These are phyloP conservation scores for Andrena minutula DNA, from an alignment of 2,888 invertebrate species.

Conservation along the genomic window DNA sequence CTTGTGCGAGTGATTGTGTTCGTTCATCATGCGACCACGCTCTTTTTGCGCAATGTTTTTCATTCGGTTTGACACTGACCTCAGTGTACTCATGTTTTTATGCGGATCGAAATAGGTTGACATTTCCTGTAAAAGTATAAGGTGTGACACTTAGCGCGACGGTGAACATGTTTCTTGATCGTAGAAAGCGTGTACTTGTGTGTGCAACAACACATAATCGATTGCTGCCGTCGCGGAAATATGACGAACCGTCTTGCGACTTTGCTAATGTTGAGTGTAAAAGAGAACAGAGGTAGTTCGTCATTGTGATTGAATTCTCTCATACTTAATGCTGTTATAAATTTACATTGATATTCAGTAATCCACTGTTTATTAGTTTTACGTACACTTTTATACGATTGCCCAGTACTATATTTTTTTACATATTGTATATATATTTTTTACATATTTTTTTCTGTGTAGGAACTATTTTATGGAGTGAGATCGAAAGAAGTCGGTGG, in stretches of 20 bases:
- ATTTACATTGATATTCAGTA: not conserved
- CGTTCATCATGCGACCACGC: constrained; percentile 66
- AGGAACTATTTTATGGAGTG: too few relatives aligned
- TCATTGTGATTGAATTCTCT: not conserved
- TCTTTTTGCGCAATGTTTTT: constrained; percentile 68
- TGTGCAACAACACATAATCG: constrained; percentile 33
- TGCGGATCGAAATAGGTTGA: constrained; percentile 70
- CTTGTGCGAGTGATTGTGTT: constrained; percentile 67
- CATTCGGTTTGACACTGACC: constrained; percentile 56
- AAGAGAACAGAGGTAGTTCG: constrained; percentile 71
- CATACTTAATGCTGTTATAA: not conserved
- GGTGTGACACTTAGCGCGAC: constrained; percentile 80
- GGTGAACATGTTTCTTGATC: constrained; percentile 37
- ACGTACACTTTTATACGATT: not conserved
- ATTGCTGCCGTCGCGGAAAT: constrained; percentile 29
- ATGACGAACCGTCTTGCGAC: constrained; percentile 52
- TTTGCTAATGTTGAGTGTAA: constrained; percentile 69
- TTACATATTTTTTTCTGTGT: too few relatives aligned
- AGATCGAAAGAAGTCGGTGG: too few relatives aligned
- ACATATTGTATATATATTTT: too few relatives aligned
- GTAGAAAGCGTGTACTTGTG: constrained; percentile 45
- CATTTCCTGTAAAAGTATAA: constrained; percentile 81
- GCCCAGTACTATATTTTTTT: not conserved
- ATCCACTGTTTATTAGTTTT: not conserved
- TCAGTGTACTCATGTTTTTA: constrained; percentile 62